Evolutionary conservation across 1,140 invertebrate species (phyloP).

Genomic region (Anadara kagoshimensis): DNA sequence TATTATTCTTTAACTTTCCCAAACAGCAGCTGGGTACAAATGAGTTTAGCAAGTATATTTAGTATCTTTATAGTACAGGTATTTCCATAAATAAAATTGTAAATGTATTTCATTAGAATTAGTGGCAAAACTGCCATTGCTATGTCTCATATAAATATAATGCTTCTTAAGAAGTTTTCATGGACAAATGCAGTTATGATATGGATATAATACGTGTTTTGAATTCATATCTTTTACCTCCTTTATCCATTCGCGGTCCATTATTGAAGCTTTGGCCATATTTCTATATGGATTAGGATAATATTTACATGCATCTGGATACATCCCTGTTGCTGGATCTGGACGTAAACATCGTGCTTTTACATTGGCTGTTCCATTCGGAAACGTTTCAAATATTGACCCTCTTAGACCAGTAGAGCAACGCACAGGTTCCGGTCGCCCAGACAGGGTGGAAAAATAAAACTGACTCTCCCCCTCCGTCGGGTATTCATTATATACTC

Average conservation of each 20-base stretch:
- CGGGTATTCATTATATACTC: constrained; percentile 82
- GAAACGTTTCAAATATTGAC: not conserved
- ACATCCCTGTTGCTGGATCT: constrained; percentile 26
- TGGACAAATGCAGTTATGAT: too few relatives aligned
- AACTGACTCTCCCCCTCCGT: constrained; percentile 76
- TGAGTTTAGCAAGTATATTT: too few relatives aligned
- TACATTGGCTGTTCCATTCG: constrained; percentile 2
- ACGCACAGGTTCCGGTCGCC: constrained; percentile 14
- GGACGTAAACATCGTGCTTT: not conserved
- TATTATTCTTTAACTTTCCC: too few relatives aligned
- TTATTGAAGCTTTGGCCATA: constrained; percentile 18
- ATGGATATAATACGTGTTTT: too few relatives aligned
- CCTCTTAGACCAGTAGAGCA: constrained; percentile 25
- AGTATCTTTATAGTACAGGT: too few relatives aligned
- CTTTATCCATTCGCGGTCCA: constrained; percentile 32
- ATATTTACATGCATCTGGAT: constrained; percentile 19
- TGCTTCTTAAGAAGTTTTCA: too few relatives aligned
- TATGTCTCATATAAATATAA: too few relatives aligned
- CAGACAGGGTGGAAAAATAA: constrained; percentile 43
- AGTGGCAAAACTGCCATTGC: too few relatives aligned
- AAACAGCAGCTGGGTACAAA: too few relatives aligned
- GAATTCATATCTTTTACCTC: too few relatives aligned
- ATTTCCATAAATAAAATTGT: too few relatives aligned
- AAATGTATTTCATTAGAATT: too few relatives aligned
- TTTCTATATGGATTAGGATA: constrained; percentile 24